phyloP scores from a whole-genome alignment of 2,888 invertebrate genomes.

The Onthophagus sagittarius region DNA sequence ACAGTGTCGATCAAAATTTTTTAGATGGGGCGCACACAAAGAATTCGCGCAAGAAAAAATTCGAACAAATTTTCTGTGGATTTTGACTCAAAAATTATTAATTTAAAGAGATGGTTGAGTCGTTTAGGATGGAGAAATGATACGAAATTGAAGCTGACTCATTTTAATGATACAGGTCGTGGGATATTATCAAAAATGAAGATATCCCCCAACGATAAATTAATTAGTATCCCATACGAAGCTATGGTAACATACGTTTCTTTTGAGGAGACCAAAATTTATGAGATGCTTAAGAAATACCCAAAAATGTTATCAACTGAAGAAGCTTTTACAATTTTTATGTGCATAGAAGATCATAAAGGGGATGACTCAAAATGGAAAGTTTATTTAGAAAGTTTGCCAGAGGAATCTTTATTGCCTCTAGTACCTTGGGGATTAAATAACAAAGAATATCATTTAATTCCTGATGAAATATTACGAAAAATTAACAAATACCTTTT shows the following conservation, averaged over 20 bases:
- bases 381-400: conserved; percentile 67
- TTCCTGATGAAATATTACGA: conserved; percentile 51
- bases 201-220: conserved; percentile 55
- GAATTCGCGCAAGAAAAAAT: conserved; percentile 40
- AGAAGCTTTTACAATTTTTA: conserved; percentile 68
- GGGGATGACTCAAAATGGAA: conserved; percentile 55
- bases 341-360: conserved; percentile 64
- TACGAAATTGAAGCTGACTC: conserved; percentile 54
- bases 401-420: conserved; percentile 51
- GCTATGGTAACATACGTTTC: conserved; percentile 59
- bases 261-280: conserved; percentile 36
- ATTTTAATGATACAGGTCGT: conserved; percentile 67
- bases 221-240: conserved; percentile 59
- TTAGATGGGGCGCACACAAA: conserved; percentile 54
- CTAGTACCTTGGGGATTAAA: conserved; percentile 67
- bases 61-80: conserved; percentile 40
- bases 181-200: conserved; percentile 64
- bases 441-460: conserved; percentile 51
- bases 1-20: neutral
- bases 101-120: conserved; percentile 55
- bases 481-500: conserved; percentile 50
- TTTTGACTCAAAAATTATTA: conserved; percentile 46
- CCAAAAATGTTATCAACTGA: conserved; percentile 57
- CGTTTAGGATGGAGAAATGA: conserved; percentile 56
- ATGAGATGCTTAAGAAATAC: conserved; percentile 30